These are phyloP conservation scores for Invenusta paracnida DNA, from an alignment of 2,888 invertebrate species.

Conservation along the genomic window DNA sequence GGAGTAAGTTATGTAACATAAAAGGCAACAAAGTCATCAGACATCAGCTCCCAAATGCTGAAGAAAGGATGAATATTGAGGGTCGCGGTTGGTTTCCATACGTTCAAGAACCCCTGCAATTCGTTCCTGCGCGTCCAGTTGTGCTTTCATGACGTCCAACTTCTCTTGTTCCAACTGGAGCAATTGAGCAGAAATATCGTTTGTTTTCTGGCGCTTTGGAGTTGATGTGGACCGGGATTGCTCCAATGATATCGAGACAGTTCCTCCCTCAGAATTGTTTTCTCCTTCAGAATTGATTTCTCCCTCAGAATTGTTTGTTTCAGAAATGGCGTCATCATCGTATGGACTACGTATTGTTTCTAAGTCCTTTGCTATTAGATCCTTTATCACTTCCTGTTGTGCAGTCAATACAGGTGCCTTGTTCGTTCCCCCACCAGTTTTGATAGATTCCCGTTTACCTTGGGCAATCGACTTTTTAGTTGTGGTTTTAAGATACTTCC, in stretches of 20 bases:
- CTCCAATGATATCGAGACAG: too few species aligned
- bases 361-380: background rate
- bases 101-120: background rate
- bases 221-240: background rate
- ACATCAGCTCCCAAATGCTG: background rate
- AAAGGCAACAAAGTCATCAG: background rate
- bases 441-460: background rate
- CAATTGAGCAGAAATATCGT: background rate
- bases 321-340: background rate
- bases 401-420: background rate
- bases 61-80: too few species aligned
- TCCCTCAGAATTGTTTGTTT: too few species aligned
- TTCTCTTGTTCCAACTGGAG: background rate
- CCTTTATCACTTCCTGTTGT: background rate
- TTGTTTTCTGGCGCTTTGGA: background rate
- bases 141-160: background rate
- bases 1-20: too few species aligned
- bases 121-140: background rate
- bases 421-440: background rate
- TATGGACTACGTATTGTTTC: background rate
- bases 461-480: background rate
- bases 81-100: too few species aligned
- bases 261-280: too few species aligned
- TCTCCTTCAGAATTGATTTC: too few species aligned
- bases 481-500: background rate